Evolutionary conservation across 1,140 invertebrate genomes (phyloP), one percentile per base, ranked within the genome.

Genomic region (Pemphigus obesinymphae): DNA sequence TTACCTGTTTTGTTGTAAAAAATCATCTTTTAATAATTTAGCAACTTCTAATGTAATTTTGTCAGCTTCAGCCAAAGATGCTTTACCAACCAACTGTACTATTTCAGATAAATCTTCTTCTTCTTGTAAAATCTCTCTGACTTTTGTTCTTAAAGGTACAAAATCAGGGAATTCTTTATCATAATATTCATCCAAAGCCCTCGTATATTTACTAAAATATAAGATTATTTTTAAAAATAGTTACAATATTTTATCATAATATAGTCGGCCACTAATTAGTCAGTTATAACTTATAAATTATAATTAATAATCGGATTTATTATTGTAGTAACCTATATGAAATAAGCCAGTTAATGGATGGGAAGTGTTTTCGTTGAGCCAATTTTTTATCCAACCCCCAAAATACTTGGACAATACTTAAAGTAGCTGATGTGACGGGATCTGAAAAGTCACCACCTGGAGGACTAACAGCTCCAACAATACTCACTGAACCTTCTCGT

Each of bases 361-460:
- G 98, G 91, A 99, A 99, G 89, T 99, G 98, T 89, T 99, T 99
- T 83, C 98, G 91, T 89, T 99, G 98, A 4, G 98, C 98, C 68
- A 99, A 90, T 88, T 99, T 99, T 88, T 99, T 99, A 87, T 99
- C 98, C 84, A 99, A 90, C 85, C 98, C 98, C 98, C 98, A 99
- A 90, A 99, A 99, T 87, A 99, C 98, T 90, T 99, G 98, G 26
- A 99, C 98, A 87, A 99, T 99, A 92, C 97, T 96, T 72, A 99
- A 91, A 31, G 98, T 99, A 82, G 98, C 97, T 10, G 97, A 97
- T 7, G 98, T 99, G 31, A 99, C 98, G 82, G 98, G 98, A 92
- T 99, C 98, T 45, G 98, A 99, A 91, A 99, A 99, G 88, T 99
- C 98, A 91, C 98, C 98, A 91, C 98, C 98, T 88, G 98, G 98